These are phyloP conservation scores for Drosophila azteca DNA, from an alignment of 1,140 invertebrate genomes.

Conservation along the genomic window DNA sequence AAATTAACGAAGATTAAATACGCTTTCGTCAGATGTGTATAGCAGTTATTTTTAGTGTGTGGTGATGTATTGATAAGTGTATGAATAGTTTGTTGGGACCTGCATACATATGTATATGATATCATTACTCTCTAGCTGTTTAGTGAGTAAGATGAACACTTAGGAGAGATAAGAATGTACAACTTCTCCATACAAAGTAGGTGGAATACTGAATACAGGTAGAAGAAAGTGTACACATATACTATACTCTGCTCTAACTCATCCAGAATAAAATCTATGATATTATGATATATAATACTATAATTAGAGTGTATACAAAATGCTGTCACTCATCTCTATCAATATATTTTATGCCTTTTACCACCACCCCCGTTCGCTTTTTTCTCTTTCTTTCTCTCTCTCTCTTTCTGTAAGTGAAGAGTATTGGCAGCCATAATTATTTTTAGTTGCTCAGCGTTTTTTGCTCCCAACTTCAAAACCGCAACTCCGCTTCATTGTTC, in stretches of 20 bases:
- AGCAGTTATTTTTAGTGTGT: too few relatives aligned
- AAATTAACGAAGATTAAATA: conserved; percentile 49
- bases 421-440: conserved; percentile 73
- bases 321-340: conserved; percentile 30
- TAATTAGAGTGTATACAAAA: conserved; percentile 21
- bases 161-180: too few relatives aligned
- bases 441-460: conserved; percentile 81
- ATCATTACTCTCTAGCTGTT: too few relatives aligned
- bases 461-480: conserved; percentile 78
- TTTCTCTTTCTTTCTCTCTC: conserved; percentile 1
- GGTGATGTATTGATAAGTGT: too few relatives aligned
- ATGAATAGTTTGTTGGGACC: not conserved
- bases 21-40: conserved; percentile 15
- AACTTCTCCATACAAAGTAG: too few relatives aligned
- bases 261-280: too few relatives aligned
- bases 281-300: too few relatives aligned
- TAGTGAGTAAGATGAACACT: too few relatives aligned
- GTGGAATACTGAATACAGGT: too few relatives aligned
- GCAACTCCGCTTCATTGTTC: conserved; percentile 73
- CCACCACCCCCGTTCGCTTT: not conserved
- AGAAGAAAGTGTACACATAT: too few relatives aligned
- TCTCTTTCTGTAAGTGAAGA: conserved; percentile 17
- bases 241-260: too few relatives aligned
- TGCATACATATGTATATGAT: not conserved
- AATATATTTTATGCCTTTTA: not conserved